phyloP scores from a whole-genome alignment of 2,113 vertebrate genomes.

The Agelaius phoeniceus region DNA sequence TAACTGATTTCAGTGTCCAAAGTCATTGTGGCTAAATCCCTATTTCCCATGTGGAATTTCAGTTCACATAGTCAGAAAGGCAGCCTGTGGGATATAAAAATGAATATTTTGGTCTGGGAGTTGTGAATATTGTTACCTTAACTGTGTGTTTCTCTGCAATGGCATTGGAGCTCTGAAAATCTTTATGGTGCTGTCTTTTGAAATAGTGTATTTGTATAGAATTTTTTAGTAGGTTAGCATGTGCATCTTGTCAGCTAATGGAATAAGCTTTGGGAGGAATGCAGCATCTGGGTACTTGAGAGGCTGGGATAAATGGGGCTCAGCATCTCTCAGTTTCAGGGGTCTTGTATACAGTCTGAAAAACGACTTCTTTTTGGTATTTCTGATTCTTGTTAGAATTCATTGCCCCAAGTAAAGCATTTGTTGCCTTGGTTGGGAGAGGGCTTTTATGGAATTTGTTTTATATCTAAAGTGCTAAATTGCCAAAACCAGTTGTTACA shows the following conservation, averaged over 20 bases:
- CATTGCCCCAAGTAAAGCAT: background rate
- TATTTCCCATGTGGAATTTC: background rate
- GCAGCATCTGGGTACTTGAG: background rate
- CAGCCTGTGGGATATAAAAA: background rate
- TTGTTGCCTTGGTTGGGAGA: background rate
- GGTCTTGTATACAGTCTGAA: background rate
- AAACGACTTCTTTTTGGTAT: background rate
- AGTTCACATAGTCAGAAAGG: background rate
- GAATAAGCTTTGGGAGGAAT: background rate
- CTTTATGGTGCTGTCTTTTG: background rate
- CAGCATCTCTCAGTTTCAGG: background rate
- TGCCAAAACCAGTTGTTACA: background rate
- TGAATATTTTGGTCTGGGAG: background rate
- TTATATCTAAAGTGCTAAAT: background rate
- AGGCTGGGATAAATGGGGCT: background rate
- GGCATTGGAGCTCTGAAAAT: background rate
- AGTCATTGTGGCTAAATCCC: background rate
- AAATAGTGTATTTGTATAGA: background rate
- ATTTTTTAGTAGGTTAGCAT: background rate
- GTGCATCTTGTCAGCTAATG: background rate
- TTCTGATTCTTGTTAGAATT: background rate
- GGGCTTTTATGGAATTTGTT: background rate
- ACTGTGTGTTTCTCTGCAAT: background rate
- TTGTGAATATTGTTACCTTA: background rate
- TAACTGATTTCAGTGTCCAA: background rate